Percentiles rank a stretch among this genome's conserved stretches.
phyloP scores from a whole-genome alignment of 2,797 vertebrate species.

The Lepidocolaptes lacrymiger region DNA sequence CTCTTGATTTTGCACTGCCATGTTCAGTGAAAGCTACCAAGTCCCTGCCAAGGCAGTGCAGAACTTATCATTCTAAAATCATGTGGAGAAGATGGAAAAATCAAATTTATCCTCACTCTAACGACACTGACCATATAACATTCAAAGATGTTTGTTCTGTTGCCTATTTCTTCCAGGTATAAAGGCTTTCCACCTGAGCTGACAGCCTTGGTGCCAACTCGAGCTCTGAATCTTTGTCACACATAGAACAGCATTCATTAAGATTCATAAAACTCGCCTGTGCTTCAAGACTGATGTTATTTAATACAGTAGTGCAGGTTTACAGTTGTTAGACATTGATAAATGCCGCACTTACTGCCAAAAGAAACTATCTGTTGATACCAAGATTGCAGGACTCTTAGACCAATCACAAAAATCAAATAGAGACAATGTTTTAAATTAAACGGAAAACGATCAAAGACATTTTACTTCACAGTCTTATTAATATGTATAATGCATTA shows the following conservation, averaged over 20 bases:
- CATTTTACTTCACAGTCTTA: background rate
- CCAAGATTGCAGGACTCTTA: background rate
- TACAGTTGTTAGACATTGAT: background rate
- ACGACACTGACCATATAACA: background rate
- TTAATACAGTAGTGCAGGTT: background rate
- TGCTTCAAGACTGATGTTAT: background rate
- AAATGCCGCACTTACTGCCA: background rate
- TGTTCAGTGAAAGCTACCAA: background rate
- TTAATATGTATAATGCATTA: slow-evolving; percentile 16
- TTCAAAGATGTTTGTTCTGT: background rate
- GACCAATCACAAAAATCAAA: background rate
- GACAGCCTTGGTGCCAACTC: background rate
- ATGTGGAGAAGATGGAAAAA: background rate
- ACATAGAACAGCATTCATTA: background rate
- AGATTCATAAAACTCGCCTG: background rate
- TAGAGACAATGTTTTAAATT: background rate
- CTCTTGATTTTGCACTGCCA: background rate
- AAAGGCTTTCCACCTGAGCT: background rate
- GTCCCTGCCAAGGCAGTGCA: background rate
- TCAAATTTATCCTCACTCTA: background rate
- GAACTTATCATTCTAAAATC: background rate
- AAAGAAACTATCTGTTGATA: background rate
- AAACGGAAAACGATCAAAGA: background rate
- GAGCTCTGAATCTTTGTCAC: background rate
- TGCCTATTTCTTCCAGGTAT: background rate